phyloP scores from a whole-genome alignment of 1,140 invertebrate genomes.

The Aphis craccivora region DNA sequence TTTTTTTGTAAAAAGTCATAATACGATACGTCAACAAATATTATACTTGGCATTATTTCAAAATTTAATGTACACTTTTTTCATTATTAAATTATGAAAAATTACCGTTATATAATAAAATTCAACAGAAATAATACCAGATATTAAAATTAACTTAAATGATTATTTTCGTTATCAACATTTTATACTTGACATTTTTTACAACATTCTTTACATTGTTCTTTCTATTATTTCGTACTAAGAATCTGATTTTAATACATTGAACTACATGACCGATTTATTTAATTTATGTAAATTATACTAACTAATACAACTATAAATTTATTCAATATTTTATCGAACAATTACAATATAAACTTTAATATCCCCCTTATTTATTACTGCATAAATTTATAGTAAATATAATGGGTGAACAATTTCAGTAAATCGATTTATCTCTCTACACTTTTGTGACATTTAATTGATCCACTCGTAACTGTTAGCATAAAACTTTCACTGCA shows the following conservation, averaged over 20 bases:
- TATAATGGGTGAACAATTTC: neutral
- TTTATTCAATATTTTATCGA: neutral
- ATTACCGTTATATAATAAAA: neutral
- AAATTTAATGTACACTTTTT: neutral
- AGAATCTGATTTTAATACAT: neutral
- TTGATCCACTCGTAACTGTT: neutral
- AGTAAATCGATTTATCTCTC: neutral
- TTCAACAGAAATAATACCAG: neutral
- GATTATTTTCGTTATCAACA: neutral
- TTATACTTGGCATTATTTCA: neutral
- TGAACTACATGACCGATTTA: neutral
- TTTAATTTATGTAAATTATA: neutral
- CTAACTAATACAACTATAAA: neutral
- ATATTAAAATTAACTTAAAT: neutral
- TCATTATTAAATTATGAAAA: neutral
- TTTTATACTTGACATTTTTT: neutral
- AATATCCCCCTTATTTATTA: neutral
- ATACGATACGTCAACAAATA: neutral
- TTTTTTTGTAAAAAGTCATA: neutral
- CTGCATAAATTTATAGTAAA: neutral
- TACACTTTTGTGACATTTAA: neutral
- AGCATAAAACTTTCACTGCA: conserved; percentile 10
- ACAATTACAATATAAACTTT: neutral
- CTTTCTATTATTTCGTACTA: neutral
- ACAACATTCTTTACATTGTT: neutral